A percentile compares a stretch with the other conserved stretches of the same genome.
These are phyloP conservation scores for Plusia festucae DNA, from an alignment of 2,888 invertebrate species.

Conservation along the genomic window DNA sequence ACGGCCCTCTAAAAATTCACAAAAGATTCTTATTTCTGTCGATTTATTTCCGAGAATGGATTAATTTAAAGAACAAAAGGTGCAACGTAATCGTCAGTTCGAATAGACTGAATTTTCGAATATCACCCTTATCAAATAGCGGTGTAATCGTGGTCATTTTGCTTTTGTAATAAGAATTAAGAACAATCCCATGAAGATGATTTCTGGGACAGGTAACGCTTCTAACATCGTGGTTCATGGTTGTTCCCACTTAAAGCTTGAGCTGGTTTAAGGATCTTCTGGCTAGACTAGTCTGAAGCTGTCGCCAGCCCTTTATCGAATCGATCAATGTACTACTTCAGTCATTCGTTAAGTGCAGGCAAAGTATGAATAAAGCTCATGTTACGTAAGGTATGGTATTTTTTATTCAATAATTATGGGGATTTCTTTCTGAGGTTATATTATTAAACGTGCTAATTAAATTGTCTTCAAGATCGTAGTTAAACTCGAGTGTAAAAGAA, in stretches of 20 bases:
- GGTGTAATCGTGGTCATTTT: neutral
- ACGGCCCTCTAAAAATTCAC: neutral
- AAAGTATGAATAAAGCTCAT: neutral
- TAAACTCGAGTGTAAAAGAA: slow-evolving; percentile 12
- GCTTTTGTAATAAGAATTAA: neutral
- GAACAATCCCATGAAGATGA: neutral
- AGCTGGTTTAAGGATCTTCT: neutral
- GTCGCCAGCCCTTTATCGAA: neutral
- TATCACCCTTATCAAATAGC: neutral
- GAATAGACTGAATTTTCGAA: neutral
- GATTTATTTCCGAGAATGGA: neutral
- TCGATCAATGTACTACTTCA: neutral
- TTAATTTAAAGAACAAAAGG: neutral
- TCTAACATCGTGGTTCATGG: neutral
- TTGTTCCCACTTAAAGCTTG: neutral
- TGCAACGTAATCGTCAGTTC: neutral
- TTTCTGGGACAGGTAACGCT: neutral
- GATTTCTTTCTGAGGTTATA: slow-evolving; percentile 21
- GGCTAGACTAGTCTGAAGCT: neutral
- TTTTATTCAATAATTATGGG: slow-evolving; percentile 12
- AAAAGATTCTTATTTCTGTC: neutral
- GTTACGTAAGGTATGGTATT: neutral
- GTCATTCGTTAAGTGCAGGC: neutral
- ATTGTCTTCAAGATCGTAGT: neutral
- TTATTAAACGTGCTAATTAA: slow-evolving; percentile 18